Conservation (phyloP, 2,113 vertebrate genomes). For the Oryzias celebensis region DNA sequence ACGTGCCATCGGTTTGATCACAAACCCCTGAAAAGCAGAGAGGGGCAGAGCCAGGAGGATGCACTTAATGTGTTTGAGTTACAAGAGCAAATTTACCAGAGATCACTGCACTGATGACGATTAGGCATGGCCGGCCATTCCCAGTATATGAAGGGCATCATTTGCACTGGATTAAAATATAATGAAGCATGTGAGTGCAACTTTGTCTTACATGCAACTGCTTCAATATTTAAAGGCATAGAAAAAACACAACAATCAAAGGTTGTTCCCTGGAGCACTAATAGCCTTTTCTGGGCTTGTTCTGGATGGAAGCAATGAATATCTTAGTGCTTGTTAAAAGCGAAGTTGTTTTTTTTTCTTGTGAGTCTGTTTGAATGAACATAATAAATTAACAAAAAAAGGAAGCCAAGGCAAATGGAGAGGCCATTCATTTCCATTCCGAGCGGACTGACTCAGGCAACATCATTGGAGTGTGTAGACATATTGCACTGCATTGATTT, state of each 20-base stretch:
- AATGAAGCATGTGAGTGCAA: constrained; percentile 77
- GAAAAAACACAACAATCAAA: constrained; percentile 57
- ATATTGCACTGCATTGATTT: constrained; percentile 53
- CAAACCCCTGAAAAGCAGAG: constrained; percentile 28
- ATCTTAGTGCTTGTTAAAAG: constrained; percentile 71
- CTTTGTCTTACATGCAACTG: constrained; percentile 76
- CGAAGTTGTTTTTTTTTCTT: constrained; percentile 55
- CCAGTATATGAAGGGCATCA: constrained; percentile 59
- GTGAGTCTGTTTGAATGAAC: constrained; percentile 9
- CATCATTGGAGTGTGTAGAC: constrained; percentile 25
- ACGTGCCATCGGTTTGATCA: constrained; percentile 45
- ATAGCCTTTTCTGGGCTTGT: constrained; percentile 63
- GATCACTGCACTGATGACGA: constrained; percentile 28
- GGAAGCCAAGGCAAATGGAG: constrained; percentile 24
- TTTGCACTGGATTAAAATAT: constrained; percentile 77
- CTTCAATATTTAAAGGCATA: constrained; percentile 73
- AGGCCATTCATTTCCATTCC: constrained; percentile 29
- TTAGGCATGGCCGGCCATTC: constrained; percentile 46
- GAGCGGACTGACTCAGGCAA: constrained; percentile 16
- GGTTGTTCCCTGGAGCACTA: constrained; percentile 60
- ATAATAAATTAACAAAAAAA: constrained; percentile 33
- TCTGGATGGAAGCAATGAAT: constrained; percentile 66
- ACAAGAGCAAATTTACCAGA: constrained; percentile 45
- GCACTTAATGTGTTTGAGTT: constrained; percentile 26
- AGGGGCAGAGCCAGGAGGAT: constrained; percentile 25